Evolutionary conservation across 2,888 invertebrate genomes (phyloP), one percentile per base, ranked within the genome.

Genomic region (Listrodromus nycthemerus): DNA sequence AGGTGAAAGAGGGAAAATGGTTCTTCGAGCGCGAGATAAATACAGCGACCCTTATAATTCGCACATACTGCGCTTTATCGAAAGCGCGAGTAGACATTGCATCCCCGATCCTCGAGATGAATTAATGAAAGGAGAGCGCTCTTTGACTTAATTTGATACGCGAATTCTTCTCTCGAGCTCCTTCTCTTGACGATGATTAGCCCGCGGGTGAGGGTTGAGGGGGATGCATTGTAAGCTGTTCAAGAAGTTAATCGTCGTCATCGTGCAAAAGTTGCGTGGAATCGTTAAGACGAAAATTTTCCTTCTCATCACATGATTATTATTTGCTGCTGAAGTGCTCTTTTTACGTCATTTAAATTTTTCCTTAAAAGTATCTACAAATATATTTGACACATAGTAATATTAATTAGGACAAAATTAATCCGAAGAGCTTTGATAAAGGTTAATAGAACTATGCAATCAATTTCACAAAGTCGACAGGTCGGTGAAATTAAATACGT

Each of bases 31-130:
- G 27, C 19, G 50, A 2, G 8, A 19, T 45, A 30, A 21, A 55
- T 19, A 79, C 27, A 71, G 74, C 69, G 74, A 86, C 83, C 89
- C 87, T 90, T 89, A 88, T 90, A 89, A 91, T 90, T 88, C 87
- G 87, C 82, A 87, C 88, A 89, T 91, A 89, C 87, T 87, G 81
- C 85, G 84, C 80, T 80, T 75, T 70, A 55, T 33, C 65, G 10
- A 48, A 41, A 71, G 86, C 85, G 79, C 76, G 86, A 71, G 85
- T 83, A 85, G 84, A 85, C 85, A 84, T 85, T 78, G 80, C 79
- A 67, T 80, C 78, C 69, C 75, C 80, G 82, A 80, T 85, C 80
- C 82, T 83, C 80, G 75, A 75, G 83, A 86, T 84, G 86, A 88
- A 87, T 85, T 86, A 88, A 86, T 78, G 83, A 83, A 85, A 81